Base-by-base conservation (phyloP, 2,888 invertebrate species). In the Nesidiocoris tenuis region DNA sequence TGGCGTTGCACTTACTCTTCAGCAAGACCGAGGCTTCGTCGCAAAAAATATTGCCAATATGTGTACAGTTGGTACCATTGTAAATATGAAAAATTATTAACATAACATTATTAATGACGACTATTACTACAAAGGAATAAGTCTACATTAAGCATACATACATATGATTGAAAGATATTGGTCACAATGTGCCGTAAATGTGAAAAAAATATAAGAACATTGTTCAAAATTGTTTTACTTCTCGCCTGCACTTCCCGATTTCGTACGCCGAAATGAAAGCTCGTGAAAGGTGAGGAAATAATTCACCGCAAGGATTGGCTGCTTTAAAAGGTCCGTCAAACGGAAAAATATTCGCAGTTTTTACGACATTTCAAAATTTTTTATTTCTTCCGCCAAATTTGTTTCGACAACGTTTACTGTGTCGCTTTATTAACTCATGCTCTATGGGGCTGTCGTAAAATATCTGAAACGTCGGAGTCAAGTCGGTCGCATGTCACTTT, bases 141-240 rank as follows among this genome's bases (percentile, higher is more conserved):
- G 78, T 79, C 77, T 78, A 79, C 77, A 79, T 77, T 70, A 74
- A 74, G 67, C 75, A 76, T 68, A 78, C 68, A 79, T 75, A 78
- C 75, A 78, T 70, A 70, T 78, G 78, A 79, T 79, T 72, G 77
- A 79, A 78, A 77, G 77, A 79, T 77, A 79, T 78, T 76, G 78
- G 79, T 79, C 78, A 79, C 78, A 79, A 76, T 79, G 79, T 78
- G 78, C 79, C 78, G 78, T 78, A 78, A 77, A 79, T 79, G 79
- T 79, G 79, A 77, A 77, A 39, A 39, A 39, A 77, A 78, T 75
- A 77, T 72, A 79, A 77, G 70, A 79, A 79, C 71, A 79, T 77
- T 78, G 76, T 78, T 78, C 63, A n/a, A 21, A 16, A 17, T 61
- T 21, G 61, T 72, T 72, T 70, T 70, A 22, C 24, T 21, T 61